Base-by-base conservation (phyloP, 2,888 invertebrate genomes). In the Diarsia dahlii region DNA sequence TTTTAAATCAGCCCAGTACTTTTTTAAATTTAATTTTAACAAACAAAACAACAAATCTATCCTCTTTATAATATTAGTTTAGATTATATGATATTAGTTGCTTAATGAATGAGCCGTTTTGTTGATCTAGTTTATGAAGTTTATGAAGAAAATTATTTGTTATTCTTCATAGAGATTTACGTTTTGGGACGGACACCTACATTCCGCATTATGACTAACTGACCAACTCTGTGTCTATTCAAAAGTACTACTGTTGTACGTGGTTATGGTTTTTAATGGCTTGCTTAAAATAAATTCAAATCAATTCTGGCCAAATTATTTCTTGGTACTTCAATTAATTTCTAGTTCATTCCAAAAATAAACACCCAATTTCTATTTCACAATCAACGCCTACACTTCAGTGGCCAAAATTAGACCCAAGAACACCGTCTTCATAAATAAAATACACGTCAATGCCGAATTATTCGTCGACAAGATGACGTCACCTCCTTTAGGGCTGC, bases 391-490 rank as follows among this genome's bases (percentile, higher is more conserved):
- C n/a, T n/a, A 50, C 58, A 45, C 45, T 28, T 15, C 18, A 39
- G 6, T 20, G 23, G 45, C 63, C 54, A 50, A 75, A 82, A 79
- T 45, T 75, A 23, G 18, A 34, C 54, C 63, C 48, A 56, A 71
- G 23, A 74, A 20, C n/a, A 3, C 45, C n/a, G 48, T 80, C 83
- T 81, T 78, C 71, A 67, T 81, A 84, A 82, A 78, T 79, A 60
- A 18, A 18, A 74, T 74, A 88, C 83, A 86, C 81, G 73, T 87
- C 87, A 87, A 83, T 86, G 85, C 82, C 84, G 87, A 88, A 91
- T 91, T 89, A 91, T 91, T 80, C 89, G 83, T 80, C 83, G 86
- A 84, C 91, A 90, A 88, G 86, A 89, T 91, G 91, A 89, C 89
- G 91, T 91, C 91, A 90, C 74, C 74, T 68, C 63, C 67, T 76